phyloP scores from a whole-genome alignment of 92 coral and sea anemone species.

The Meandrina meandrites region DNA sequence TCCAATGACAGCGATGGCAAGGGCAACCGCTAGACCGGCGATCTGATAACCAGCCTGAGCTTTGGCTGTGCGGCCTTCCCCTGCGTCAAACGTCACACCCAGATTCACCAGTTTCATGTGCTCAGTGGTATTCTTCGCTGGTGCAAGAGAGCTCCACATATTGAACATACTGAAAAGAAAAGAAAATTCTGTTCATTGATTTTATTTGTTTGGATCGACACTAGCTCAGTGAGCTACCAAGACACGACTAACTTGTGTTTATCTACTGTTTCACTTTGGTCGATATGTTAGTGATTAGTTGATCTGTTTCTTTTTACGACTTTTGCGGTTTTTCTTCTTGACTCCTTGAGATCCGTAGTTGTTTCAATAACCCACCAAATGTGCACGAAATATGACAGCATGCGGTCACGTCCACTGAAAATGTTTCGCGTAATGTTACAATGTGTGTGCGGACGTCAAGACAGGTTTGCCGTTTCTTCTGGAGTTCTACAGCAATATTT shows the following conservation, averaged over 20 bases:
- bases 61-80: conserved; percentile 69
- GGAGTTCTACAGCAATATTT: background rate
- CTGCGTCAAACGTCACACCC: conserved; percentile 58
- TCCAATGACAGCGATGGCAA: conserved; percentile 76
- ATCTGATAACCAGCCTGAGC: conserved; percentile 88
- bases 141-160: conserved; percentile 62
- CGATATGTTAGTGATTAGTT: background rate
- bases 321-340: background rate
- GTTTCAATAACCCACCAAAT: background rate
- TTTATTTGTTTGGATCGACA: background rate
- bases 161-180: conserved; percentile 43
- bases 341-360: background rate
- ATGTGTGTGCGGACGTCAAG: no score
- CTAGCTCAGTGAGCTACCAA: background rate
- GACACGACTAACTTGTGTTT: background rate
- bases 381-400: background rate
- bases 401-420: background rate
- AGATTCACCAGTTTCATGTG: conserved; percentile 35
- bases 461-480: no score
- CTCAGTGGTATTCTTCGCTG: conserved; percentile 58
- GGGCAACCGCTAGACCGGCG: conserved; percentile 70
- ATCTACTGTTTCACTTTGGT: background rate
- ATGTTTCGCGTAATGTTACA: no score
- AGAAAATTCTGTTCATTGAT: background rate
- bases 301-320: background rate